Evolutionary conservation across 2,888 invertebrate genomes (phyloP).

Genomic region (Troides helena): DNA sequence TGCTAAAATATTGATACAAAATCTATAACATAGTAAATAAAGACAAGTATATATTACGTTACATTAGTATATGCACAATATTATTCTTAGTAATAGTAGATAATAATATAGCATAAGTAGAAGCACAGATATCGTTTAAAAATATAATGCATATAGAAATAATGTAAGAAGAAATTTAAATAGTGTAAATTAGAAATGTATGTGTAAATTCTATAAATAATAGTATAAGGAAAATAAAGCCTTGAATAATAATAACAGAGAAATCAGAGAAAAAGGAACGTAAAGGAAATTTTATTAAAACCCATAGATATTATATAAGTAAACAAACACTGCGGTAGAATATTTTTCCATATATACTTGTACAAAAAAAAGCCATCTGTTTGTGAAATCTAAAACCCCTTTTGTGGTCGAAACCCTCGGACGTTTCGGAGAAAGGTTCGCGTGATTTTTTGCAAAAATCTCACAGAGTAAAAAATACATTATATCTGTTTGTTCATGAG

Average conservation of each 20-base stretch:
- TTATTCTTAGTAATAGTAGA: no score
- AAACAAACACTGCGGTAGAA: conserved; percentile 27
- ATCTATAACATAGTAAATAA: no score
- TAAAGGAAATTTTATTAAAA: neutral
- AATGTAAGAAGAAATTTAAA: no score
- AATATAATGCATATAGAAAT: no score
- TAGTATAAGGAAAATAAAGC: no score
- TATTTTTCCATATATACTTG: conserved; percentile 32
- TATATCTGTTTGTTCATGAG: conserved; percentile 52
- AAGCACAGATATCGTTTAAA: no score
- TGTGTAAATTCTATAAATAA: no score
- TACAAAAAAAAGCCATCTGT: conserved; percentile 51
- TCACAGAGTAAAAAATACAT: conserved; percentile 51
- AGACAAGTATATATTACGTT: no score
- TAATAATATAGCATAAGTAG: no score
- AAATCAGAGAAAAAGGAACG: neutral
- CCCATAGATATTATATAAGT: conserved; percentile 6
- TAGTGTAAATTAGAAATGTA: no score
- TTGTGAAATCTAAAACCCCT: conserved; percentile 74
- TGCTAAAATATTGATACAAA: no score
- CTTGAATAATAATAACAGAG: neutral
- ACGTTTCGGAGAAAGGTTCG: conserved; percentile 60
- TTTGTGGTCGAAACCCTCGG: conserved; percentile 55
- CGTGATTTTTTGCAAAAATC: conserved; percentile 52
- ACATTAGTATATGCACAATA: no score